Percentiles rank a stretch among this genome's conserved stretches.
phyloP scores from a whole-genome alignment of 2,797 vertebrate species.

The Coilia nasus region DNA sequence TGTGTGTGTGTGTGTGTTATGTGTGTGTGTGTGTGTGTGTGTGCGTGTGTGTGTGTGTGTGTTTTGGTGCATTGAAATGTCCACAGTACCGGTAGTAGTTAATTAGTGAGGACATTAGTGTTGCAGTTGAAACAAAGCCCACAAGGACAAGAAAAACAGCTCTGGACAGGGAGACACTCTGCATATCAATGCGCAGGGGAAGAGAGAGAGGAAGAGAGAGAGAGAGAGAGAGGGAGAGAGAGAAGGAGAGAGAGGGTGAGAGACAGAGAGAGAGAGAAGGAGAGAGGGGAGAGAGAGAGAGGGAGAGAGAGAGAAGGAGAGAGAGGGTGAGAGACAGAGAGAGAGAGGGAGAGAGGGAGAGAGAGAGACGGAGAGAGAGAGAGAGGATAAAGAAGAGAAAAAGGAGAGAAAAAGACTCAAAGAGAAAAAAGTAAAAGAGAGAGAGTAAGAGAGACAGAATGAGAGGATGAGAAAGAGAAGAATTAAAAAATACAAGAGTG shows the following conservation, averaged over 20 bases:
- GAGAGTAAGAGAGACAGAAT: too few relatives aligned
- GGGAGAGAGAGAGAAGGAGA: not conserved
- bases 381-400: not conserved
- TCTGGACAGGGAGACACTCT: slow-evolving; percentile 40
- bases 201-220: not conserved
- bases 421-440: too few relatives aligned
- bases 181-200: slow-evolving; percentile 33
- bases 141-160: slow-evolving; percentile 31
- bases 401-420: not conserved
- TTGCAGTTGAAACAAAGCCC: slow-evolving; percentile 24
- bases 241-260: not conserved
- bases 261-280: not conserved
- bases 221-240: not conserved
- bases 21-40: slow-evolving; percentile 25
- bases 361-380: not conserved
- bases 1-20: slow-evolving; percentile 34
- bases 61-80: not conserved
- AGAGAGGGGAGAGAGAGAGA: not conserved
- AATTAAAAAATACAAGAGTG: too few relatives aligned
- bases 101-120: slow-evolving; percentile 43
- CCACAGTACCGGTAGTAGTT: slow-evolving; percentile 33
- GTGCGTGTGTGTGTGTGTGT: slow-evolving; percentile 27
- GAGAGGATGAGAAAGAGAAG: too few relatives aligned
- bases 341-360: not conserved
- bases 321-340: not conserved